Percentiles rank a stretch among this genome's conserved stretches.
These are phyloP conservation scores for Octonoba sinensis DNA, from an alignment of 2,888 invertebrate genomes.

Conservation along the genomic window DNA sequence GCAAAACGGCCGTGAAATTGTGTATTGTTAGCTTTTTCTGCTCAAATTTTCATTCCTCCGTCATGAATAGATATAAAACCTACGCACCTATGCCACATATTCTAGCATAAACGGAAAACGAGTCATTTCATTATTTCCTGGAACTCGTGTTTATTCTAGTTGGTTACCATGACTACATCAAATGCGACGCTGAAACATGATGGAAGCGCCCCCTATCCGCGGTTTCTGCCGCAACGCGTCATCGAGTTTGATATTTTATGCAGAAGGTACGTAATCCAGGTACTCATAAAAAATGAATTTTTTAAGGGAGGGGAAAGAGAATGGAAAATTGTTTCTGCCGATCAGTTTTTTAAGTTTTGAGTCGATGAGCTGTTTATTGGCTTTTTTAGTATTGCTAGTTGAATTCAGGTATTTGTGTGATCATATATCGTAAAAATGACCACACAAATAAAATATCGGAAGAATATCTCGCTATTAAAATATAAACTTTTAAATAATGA, in stretches of 20 bases:
- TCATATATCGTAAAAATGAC: no score
- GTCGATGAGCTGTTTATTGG: no score
- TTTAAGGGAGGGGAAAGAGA: constrained; percentile 1
- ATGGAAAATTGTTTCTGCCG: constrained; percentile 1
- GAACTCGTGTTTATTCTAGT: constrained; percentile 62
- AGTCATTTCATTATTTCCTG: constrained; percentile 57
- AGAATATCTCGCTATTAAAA: no score
- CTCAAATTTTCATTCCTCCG: constrained; percentile 14
- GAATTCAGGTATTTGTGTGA: no score
- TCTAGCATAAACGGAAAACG: constrained; percentile 32
- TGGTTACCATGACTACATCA: constrained; percentile 53
- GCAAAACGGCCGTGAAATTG: constrained; percentile 13
- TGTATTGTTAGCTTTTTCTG: background rate
- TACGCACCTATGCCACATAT: constrained; percentile 43
- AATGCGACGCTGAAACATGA: constrained; percentile 49
- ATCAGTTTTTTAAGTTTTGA: no score
- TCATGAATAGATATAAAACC: constrained; percentile 38
- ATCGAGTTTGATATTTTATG: constrained; percentile 55
- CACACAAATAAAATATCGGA: no score
- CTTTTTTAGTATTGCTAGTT: no score
- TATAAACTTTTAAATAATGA: no score
- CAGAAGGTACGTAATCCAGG: constrained; percentile 52
- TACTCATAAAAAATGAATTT: constrained; percentile 24
- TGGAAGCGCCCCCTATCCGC: constrained; percentile 53
- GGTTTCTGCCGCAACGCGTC: constrained; percentile 61